Base-by-base conservation (phyloP, 2,113 vertebrate genomes). In the Seriola rivoliana region DNA sequence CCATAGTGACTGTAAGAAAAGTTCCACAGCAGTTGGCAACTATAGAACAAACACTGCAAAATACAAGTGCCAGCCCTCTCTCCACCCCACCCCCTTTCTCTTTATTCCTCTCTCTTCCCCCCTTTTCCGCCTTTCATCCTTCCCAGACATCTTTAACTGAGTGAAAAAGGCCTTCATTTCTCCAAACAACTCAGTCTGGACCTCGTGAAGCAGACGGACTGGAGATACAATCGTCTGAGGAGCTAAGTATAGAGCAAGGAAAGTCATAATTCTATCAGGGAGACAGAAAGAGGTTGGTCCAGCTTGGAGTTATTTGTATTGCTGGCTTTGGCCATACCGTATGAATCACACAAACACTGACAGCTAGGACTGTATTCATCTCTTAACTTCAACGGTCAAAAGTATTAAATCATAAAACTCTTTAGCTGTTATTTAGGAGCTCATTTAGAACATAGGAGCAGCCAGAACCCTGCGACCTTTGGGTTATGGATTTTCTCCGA, bases 1-100 rank as follows among this genome's bases (percentile, higher is more conserved):
- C 86, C 83, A 84, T 85, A 74, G 87, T 25, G 79, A 81, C 80
- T 19, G 38, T 17, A 69, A 29, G 48, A 82, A 76, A 83, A 65
- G 60, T 60, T 25, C 64, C 74, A 55, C 58, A 57, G 38, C 8
- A 13, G 44, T 46, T 21, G 78, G 78, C 60, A 29, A 29, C 19
- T 4, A 52, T 5, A 54, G 67, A 54, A 73, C 78, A 71, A 64
- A 75, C 42, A 50, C 54, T 12, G 62, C 8, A 16, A 55, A n/a
- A 59, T 46, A 64, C 64, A 34, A 70, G 50, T 59, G 64, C 64
- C 50, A 38, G 57, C 55, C 67, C 40, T 66, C 32, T 25, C 25
- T 44, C 78, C 29, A 29, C 29, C 25, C 29, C 29, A 2, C 42
- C 13, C 48, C 17, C 29, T 32, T 42, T 50, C 23, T 75, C 65